phyloP scores from a whole-genome alignment of 1,140 invertebrate species.

The Sesamia nonagrioides region DNA sequence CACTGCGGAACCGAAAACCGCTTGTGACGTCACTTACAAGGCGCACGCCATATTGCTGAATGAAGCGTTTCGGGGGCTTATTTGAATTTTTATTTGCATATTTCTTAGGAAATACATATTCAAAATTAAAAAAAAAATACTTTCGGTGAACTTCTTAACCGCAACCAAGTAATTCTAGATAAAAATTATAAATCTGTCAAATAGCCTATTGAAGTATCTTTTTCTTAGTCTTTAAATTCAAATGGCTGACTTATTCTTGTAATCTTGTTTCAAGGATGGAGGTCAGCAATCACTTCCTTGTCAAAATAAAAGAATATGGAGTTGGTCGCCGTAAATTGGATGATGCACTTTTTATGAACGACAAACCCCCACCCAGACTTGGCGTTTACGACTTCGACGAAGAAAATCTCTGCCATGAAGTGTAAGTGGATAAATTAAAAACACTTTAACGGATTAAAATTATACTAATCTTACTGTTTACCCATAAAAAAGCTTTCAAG shows the following conservation, averaged over 20 bases:
- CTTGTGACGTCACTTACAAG: too few species aligned
- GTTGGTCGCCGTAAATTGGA: conserved; percentile 70
- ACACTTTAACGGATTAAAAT: background rate
- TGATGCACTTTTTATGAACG: conserved; percentile 71
- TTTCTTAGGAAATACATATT: too few species aligned
- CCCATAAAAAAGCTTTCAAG: background rate
- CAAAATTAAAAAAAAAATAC: too few species aligned
- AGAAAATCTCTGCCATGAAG: conserved; percentile 72
- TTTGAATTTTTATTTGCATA: too few species aligned
- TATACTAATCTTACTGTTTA: background rate
- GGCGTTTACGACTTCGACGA: conserved; percentile 81
- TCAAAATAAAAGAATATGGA: conserved; percentile 65
- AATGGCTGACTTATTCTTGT: background rate
- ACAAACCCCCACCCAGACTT: conserved; percentile 69
- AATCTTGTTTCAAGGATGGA: conserved; percentile 44
- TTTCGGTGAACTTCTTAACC: too few species aligned
- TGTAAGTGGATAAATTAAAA: conserved; percentile 68
- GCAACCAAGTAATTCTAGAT: too few species aligned
- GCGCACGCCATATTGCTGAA: too few species aligned
- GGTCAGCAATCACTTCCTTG: conserved; percentile 49
- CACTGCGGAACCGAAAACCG: too few species aligned
- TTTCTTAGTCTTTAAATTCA: too few species aligned
- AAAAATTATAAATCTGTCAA: too few species aligned
- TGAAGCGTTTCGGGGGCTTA: too few species aligned
- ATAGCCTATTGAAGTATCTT: too few species aligned